Base-by-base conservation (phyloP, 1,140 invertebrate genomes). In the Aricia agestis region DNA sequence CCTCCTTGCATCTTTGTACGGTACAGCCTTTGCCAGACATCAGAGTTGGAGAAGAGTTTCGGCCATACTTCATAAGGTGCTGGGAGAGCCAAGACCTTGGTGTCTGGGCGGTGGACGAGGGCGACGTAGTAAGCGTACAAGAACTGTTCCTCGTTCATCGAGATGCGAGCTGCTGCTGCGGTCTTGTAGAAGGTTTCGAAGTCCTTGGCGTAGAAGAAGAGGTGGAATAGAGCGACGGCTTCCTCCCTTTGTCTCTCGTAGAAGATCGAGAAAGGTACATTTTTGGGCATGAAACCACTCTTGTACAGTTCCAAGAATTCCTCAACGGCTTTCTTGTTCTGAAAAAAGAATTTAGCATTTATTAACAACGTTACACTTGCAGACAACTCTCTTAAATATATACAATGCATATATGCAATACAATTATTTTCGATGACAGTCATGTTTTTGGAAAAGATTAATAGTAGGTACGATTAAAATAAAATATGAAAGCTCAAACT, bases 11-110 rank as follows among this genome's bases (percentile, higher is more conserved):
- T 94, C 77, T 94, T 94, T 66, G 92, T 86, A 66, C 91, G 83
- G 68, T 93, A 90, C 7, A 93, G 92, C 70, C 93, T 92, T 70
- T 92, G 86, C 72, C 95, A 88, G 19, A 93, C 87, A 59, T 94
- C 91, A 3, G 82, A 84, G 77, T 94, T 93, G 68, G 93, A 92
- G 90, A 94, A 95, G 32, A 88, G 87, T 78, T 94, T 91, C 0
- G 95, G 94, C 76, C 93, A 93, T 65, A 95, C 83, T 87, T 95
- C 95, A 74, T 95, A 94, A 45, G 92, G 92, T 4, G 93, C 85
- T 17, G 94, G 95, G 9, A 95, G 79, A 36, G 93, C 90, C 57
- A 95, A 82, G 67, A 92, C 94, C 6, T 87, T 82, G 31, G 93
- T 93, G 67, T 95, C 94, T 2, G 83, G 73, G 67, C 94, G 93